Evolutionary conservation across 2,888 invertebrate genomes (phyloP).

Genomic region (Drosophila mercatorum): DNA sequence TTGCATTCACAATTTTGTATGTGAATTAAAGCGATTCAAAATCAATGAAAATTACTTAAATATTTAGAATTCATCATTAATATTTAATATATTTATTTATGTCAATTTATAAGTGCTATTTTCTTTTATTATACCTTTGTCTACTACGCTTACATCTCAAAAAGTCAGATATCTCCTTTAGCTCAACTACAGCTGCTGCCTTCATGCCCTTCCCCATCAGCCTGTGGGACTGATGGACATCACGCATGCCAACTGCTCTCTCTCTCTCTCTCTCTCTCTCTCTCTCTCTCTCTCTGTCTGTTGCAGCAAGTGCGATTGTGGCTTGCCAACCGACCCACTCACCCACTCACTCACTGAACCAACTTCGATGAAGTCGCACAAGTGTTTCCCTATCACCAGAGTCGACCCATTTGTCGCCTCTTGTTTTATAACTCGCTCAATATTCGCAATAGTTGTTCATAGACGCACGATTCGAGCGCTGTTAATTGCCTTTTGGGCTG

Average conservation of each 20-base stretch:
- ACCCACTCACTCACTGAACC: conserved; percentile 14
- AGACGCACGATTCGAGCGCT: conserved; percentile 38
- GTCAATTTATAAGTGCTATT: too few species aligned
- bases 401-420: conserved; percentile 44
- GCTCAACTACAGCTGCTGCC: neutral
- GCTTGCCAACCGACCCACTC: conserved; percentile 7
- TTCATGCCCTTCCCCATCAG: conserved; percentile 1
- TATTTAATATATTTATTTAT: too few species aligned
- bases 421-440: conserved; percentile 6
- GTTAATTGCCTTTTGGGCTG: neutral
- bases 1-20: too few species aligned
- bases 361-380: conserved; percentile 53
- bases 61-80: too few species aligned
- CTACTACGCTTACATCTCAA: neutral
- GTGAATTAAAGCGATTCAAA: too few species aligned
- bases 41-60: too few species aligned
- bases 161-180: neutral
- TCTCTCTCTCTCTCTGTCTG: neutral
- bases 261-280: too few species aligned
- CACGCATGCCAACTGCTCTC: neutral
- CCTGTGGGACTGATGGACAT: neutral
- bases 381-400: conserved; percentile 39
- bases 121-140: too few species aligned
- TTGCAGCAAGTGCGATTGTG: conserved; percentile 40
- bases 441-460: conserved; percentile 30